A percentile compares a stretch with the other conserved stretches of the same genome.
phyloP scores from a whole-genome alignment of 2,888 invertebrate genomes.

The Anticlea derivata region DNA sequence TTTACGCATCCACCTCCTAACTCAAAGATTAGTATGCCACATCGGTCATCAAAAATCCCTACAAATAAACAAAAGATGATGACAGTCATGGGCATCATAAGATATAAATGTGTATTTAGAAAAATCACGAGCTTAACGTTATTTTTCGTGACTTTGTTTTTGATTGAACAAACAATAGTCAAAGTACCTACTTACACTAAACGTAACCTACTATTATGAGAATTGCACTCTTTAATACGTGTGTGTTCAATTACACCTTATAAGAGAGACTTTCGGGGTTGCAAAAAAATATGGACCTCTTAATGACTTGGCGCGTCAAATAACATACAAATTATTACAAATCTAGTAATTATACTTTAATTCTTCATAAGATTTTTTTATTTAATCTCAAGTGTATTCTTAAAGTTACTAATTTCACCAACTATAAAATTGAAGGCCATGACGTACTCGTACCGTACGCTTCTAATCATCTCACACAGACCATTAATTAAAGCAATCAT shows the following conservation, averaged over 20 bases:
- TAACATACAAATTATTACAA: constrained; percentile 59
- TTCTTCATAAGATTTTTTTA: constrained; percentile 69
- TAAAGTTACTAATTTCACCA: constrained; percentile 59
- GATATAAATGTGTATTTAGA: constrained; percentile 20
- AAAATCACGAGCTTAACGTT: constrained; percentile 23
- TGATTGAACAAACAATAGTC: constrained; percentile 25
- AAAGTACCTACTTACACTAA: constrained; percentile 28
- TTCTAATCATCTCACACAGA: constrained; percentile 36
- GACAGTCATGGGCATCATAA: constrained; percentile 10
- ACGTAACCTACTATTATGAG: constrained; percentile 31
- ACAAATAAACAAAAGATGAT: constrained; percentile 7
- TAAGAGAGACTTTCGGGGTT: constrained; percentile 60
- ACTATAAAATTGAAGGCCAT: constrained; percentile 64
- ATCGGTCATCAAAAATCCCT: constrained; percentile 4
- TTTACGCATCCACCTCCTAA: constrained; percentile 3
- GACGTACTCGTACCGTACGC: constrained; percentile 42
- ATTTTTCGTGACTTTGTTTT: constrained; percentile 20
- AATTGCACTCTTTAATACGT: constrained; percentile 30
- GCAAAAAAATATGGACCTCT: constrained; percentile 43
- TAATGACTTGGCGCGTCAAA: constrained; percentile 50
- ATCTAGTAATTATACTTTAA: constrained; percentile 55
- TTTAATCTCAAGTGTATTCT: constrained; percentile 60
- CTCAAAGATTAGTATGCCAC: constrained; percentile 2
- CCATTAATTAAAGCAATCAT: constrained; percentile 21
- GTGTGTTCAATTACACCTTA: constrained; percentile 29